Conservation (phyloP, 2,888 invertebrate genomes). For the Camptogramma bilineatum region DNA sequence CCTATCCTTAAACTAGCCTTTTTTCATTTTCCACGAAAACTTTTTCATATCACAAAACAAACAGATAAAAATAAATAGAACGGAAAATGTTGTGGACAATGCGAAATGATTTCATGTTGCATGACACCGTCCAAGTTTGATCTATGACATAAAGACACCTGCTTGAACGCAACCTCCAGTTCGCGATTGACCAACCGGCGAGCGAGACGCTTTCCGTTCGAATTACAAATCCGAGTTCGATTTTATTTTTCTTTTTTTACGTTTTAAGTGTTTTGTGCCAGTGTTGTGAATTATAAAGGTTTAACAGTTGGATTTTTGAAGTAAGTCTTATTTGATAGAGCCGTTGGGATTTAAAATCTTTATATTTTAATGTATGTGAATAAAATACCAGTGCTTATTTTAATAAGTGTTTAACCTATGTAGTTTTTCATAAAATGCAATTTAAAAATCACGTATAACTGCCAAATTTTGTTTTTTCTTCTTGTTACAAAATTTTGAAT, state of each 20-base stretch:
- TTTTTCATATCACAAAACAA: conserved; percentile 35
- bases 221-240: conserved; percentile 29
- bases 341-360: not conserved
- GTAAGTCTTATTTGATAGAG: conserved; percentile 10
- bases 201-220: conserved; percentile 40
- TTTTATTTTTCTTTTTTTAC: conserved; percentile 21
- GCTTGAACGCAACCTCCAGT: conserved; percentile 57
- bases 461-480: too few species aligned
- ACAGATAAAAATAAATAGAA: conserved; percentile 39
- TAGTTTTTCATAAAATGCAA: too few species aligned
- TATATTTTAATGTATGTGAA: too few species aligned
- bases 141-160: conserved; percentile 64
- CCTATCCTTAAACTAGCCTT: conserved; percentile 18
- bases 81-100: conserved; percentile 37
- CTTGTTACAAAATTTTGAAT: too few species aligned
- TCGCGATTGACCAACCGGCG: conserved; percentile 43
- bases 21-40: conserved; percentile 41
- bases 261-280: conserved; percentile 6
- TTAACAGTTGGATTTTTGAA: conserved; percentile 10
- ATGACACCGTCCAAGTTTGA: conserved; percentile 66
- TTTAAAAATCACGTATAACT: too few species aligned
- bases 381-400: not conserved
- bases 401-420: too few species aligned
- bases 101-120: conserved; percentile 41
- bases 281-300: conserved; percentile 13